Conservation (phyloP, 2,888 invertebrate species). For the Tholera decimalis region DNA sequence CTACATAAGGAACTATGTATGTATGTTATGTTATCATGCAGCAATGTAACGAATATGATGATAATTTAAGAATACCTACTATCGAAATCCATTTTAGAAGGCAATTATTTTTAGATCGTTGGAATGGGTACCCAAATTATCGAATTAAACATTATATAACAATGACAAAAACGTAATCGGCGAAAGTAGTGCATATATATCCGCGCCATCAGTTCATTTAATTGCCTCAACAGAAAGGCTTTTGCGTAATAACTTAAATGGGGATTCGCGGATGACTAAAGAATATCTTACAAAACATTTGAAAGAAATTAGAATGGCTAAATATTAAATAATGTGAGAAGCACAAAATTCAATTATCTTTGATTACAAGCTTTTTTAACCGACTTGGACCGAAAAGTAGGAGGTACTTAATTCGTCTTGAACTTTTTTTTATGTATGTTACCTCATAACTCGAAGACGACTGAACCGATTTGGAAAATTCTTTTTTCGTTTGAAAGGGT, state of each 20-base stretch:
- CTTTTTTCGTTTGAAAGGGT: too few species aligned
- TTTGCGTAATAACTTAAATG: constrained; percentile 11
- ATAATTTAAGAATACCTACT: too few species aligned
- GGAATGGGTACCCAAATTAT: constrained; percentile 27
- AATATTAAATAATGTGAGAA: background rate
- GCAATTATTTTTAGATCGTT: constrained; percentile 33
- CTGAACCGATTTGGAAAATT: too few species aligned
- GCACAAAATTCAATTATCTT: background rate
- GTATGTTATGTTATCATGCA: too few species aligned
- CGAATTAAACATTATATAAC: constrained; percentile 40
- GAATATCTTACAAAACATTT: background rate
- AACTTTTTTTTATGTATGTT: too few species aligned
- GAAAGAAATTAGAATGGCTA: background rate
- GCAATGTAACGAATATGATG: too few species aligned
- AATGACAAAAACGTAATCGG: constrained; percentile 68
- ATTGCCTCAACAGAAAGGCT: constrained; percentile 37
- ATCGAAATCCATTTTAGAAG: constrained; percentile 1
- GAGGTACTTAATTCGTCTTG: too few species aligned
- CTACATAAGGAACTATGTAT: too few species aligned
- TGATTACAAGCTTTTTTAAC: too few species aligned
- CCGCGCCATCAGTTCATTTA: constrained; percentile 65
- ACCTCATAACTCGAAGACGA: too few species aligned
- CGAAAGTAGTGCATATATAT: constrained; percentile 79
- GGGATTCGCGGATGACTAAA: background rate
- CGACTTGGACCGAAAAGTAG: too few species aligned